A percentile compares a stretch with the other conserved stretches of the same genome.
phyloP scores from a whole-genome alignment of 2,888 invertebrate genomes.

The Idaea aversata region DNA sequence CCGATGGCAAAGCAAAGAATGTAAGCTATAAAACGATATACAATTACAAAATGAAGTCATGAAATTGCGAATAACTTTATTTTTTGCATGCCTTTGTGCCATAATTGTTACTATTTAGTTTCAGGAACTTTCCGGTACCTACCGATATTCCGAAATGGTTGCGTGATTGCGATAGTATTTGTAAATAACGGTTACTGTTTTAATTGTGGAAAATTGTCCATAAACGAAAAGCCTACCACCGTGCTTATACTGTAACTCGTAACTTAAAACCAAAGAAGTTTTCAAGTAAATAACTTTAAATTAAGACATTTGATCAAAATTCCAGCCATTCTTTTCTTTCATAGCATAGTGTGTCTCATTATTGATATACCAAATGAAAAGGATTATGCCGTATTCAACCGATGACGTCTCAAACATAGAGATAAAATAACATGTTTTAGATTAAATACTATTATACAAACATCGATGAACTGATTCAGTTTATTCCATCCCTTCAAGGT shows the following conservation, averaged over 20 bases:
- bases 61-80: neutral
- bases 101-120: neutral
- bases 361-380: too few species aligned
- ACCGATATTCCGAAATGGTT: neutral
- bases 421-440: neutral
- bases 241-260: too few species aligned
- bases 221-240: neutral
- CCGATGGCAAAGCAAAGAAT: conserved; percentile 14
- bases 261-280: too few species aligned
- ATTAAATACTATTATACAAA: neutral
- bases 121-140: neutral
- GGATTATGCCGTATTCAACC: too few species aligned
- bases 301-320: too few species aligned
- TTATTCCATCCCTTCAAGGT: neutral
- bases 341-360: too few species aligned
- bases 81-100: neutral
- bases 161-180: neutral
- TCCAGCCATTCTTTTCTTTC: too few species aligned
- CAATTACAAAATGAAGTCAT: neutral
- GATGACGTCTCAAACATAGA: too few species aligned
- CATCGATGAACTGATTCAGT: neutral
- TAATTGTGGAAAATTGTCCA: neutral
- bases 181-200: neutral
- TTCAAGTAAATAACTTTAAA: too few species aligned
- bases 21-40: conserved; percentile 5